These are phyloP conservation scores for Sebastes nivosus DNA, from an alignment of 2,797 vertebrate genomes.

Conservation along the genomic window DNA sequence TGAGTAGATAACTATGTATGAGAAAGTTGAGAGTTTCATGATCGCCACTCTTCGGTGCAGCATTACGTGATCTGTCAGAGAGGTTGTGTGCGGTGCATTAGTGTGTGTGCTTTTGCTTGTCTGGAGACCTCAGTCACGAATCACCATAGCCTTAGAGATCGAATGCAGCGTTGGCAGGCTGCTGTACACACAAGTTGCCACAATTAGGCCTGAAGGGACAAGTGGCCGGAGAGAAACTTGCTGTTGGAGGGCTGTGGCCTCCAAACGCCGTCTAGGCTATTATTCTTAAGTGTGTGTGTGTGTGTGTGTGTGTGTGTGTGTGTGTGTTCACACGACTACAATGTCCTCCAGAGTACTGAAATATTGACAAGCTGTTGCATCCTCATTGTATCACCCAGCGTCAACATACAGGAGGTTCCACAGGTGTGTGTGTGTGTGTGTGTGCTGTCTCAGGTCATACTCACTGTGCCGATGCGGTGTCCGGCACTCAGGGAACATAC, in stretches of 20 bases:
- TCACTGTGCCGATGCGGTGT: slow-evolving; percentile 90
- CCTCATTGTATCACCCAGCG: slow-evolving; percentile 73
- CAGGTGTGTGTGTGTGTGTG: neutral
- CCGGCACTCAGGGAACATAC: slow-evolving; percentile 84
- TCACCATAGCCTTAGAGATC: neutral
- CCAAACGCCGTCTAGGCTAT: slow-evolving; percentile 38
- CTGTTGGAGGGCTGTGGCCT: slow-evolving; percentile 39
- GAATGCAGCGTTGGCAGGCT: slow-evolving; percentile 5
- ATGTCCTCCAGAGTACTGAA: slow-evolving; percentile 39
- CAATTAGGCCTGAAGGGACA: slow-evolving; percentile 69
- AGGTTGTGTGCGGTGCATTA: neutral
- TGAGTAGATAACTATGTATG: slow-evolving; percentile 21
- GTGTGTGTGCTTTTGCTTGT: neutral
- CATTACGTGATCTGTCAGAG: neutral
- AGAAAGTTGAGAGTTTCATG: slow-evolving; percentile 16
- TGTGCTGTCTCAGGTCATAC: slow-evolving; percentile 39
- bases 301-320: slow-evolving; percentile 24
- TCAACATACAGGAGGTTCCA: slow-evolving; percentile 24
- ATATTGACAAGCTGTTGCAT: slow-evolving; percentile 70
- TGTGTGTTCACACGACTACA: slow-evolving; percentile 27
- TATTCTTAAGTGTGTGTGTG: slow-evolving; percentile 26
- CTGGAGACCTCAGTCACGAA: slow-evolving; percentile 4
- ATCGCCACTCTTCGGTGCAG: neutral
- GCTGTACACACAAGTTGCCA: slow-evolving; percentile 33
- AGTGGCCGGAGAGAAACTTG: slow-evolving; percentile 69